Evolutionary conservation across 92 coral and sea anemone genomes (phyloP).

Genomic region (Epizoanthus illoricatus): DNA sequence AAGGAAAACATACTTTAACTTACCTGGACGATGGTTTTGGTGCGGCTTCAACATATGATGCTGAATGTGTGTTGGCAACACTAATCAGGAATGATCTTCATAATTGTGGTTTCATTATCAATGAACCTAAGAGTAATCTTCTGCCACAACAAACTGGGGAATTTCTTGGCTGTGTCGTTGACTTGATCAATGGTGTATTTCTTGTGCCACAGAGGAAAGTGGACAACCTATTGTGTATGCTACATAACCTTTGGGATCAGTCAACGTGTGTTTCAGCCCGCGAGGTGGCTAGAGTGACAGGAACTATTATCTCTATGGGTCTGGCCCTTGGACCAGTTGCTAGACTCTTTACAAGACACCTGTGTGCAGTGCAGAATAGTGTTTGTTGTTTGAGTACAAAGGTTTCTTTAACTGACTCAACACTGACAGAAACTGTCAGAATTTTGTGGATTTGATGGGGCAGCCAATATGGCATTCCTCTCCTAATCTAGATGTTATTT

Average conservation of each 20-base stretch:
- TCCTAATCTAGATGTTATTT: constrained; percentile 49
- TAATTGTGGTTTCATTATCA: constrained; percentile 44
- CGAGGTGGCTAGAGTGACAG: constrained; percentile 50
- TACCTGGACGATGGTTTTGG: constrained; percentile 65
- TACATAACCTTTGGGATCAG: neutral
- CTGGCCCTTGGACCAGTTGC: constrained; percentile 65
- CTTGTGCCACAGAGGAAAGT: constrained; percentile 28
- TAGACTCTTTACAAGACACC: constrained; percentile 51
- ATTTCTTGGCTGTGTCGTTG: constrained; percentile 47
- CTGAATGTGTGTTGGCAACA: constrained; percentile 28
- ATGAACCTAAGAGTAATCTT: constrained; percentile 46
- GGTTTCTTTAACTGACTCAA: constrained; percentile 29
- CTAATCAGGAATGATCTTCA: constrained; percentile 33
- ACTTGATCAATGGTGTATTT: constrained; percentile 40
- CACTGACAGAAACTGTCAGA: constrained; percentile 45
- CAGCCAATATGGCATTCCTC: constrained; percentile 55
- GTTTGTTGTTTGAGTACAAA: constrained; percentile 32
- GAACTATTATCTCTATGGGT: constrained; percentile 60
- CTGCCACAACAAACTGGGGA: constrained; percentile 55
- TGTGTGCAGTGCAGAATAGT: constrained; percentile 50
- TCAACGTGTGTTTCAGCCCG: constrained; percentile 22
- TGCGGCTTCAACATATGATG: constrained; percentile 45
- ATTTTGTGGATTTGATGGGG: constrained; percentile 42
- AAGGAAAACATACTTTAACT: constrained; percentile 44
- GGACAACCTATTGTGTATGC: constrained; percentile 3